Evolutionary conservation across 2,113 vertebrate genomes (phyloP).

Genomic region (Hipposideros armiger): DNA sequence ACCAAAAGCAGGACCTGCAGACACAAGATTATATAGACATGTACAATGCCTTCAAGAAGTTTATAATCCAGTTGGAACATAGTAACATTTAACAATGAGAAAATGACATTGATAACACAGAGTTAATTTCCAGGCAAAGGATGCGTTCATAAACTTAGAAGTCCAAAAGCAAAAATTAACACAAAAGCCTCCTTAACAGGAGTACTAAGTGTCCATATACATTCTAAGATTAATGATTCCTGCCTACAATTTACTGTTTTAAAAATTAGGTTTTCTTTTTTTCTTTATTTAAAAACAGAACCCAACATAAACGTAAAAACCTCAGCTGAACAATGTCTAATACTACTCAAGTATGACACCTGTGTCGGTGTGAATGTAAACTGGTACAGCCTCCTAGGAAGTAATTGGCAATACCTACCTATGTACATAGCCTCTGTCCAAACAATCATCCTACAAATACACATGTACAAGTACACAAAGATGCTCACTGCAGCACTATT

Average conservation of each 20-base stretch:
- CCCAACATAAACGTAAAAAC: background rate
- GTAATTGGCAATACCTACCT: background rate
- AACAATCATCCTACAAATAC: background rate
- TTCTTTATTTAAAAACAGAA: background rate
- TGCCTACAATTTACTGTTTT: background rate
- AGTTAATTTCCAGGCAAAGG: conserved; percentile 20
- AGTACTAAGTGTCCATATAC: background rate
- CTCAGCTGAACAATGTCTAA: background rate
- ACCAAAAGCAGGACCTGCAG: background rate
- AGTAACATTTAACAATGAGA: background rate
- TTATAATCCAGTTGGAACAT: background rate
- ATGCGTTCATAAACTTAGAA: background rate
- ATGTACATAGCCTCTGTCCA: background rate
- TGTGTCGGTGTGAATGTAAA: background rate
- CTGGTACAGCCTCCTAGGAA: background rate
- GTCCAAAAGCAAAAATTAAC: background rate
- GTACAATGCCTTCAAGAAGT: background rate
- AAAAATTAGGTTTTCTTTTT: background rate
- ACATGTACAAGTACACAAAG: background rate
- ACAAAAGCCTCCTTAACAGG: conserved; percentile 33
- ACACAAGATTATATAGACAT: background rate
- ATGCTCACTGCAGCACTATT: background rate
- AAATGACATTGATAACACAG: background rate
- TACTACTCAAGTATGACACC: background rate
- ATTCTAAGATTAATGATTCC: background rate